Evolutionary conservation across 2,113 vertebrate species (phyloP), one percentile per base, ranked within the genome.

Genomic region (Sinocyclocheilus anophthalmus): DNA sequence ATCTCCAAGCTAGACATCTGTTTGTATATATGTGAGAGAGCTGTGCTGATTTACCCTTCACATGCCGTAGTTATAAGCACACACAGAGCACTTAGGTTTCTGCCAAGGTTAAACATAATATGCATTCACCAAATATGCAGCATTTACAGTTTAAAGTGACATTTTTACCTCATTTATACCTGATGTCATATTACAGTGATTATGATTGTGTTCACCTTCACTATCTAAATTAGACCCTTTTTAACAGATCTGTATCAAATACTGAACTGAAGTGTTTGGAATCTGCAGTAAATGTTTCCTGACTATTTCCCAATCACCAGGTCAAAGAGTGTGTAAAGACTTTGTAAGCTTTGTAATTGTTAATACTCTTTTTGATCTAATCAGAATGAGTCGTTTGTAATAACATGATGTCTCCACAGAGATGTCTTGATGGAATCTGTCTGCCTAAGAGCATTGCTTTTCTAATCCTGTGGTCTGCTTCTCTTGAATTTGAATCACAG

Each of bases 401-500:
- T 8, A 81, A 7, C 42, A 42, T 42, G 42, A 42, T 42, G 9
- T 42, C 42, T 42, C 30, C 42, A 42, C 42, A 42, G 26, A 55
- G 26, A 78, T 57, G 50, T 50, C 55, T 76, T 30, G 57, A 42
- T 5, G 42, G 22, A 53, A 83, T 24, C 55, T 30, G 24, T 3
- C 13, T 77, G 33, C 3, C 22, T 50, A 45, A 61, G 78, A 82
- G 33, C 55, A 75, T 30, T 88, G 75, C 76, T 83, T 57, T 59
- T 75, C 20, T 88, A 45, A 70, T 82, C 11, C 42, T 77, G 48
- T 82, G 61, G 50, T 83, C 42, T 63, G 48, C 69, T 88, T 69
- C 61, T 85, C 16, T 30, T 85, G 84, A n/a, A 76, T 83, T 67
- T 78, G 82, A 30, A 88, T 85, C 26, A 82, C 33, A 85, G 72